Evolutionary conservation across 1,140 invertebrate genomes (phyloP).

Genomic region (Drosophila nebulosa): DNA sequence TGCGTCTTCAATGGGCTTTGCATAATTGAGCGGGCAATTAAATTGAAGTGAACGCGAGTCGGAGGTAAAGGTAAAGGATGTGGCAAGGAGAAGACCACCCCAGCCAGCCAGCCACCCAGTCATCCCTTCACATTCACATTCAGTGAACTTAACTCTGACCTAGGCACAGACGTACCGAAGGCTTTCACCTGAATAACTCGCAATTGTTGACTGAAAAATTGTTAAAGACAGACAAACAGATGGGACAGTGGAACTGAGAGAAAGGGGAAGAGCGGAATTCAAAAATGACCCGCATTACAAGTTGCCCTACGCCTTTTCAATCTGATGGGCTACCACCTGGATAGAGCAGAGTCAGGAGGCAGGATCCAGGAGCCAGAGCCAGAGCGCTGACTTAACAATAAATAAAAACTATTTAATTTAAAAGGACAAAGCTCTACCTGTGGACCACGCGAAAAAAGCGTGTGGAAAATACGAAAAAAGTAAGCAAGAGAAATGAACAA

Average conservation of each 20-base stretch:
- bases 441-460: background rate
- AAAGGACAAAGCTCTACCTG: slow-evolving; percentile 30
- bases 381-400: slow-evolving; percentile 54
- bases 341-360: no score
- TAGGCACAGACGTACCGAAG: background rate
- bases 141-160: slow-evolving; percentile 8
- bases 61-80: background rate
- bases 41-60: slow-evolving; percentile 37
- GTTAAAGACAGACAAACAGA: slow-evolving; percentile 26
- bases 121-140: slow-evolving; percentile 16
- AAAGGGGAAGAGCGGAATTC: background rate
- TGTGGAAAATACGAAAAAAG: slow-evolving; percentile 47
- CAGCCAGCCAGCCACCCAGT: slow-evolving; percentile 18
- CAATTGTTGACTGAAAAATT: slow-evolving; percentile 55
- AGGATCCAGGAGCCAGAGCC: no score
- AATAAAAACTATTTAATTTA: slow-evolving; percentile 79
- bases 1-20: slow-evolving; percentile 59
- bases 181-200: slow-evolving; percentile 2
- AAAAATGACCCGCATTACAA: slow-evolving; percentile 33
- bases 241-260: background rate
- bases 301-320: slow-evolving; percentile 46
- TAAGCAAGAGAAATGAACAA: background rate
- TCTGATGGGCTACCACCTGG: slow-evolving; percentile 36
- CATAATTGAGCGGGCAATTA: slow-evolving; percentile 74
- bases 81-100: background rate